phyloP scores from a whole-genome alignment of 2,113 vertebrate species.

The Sprattus sprattus region DNA sequence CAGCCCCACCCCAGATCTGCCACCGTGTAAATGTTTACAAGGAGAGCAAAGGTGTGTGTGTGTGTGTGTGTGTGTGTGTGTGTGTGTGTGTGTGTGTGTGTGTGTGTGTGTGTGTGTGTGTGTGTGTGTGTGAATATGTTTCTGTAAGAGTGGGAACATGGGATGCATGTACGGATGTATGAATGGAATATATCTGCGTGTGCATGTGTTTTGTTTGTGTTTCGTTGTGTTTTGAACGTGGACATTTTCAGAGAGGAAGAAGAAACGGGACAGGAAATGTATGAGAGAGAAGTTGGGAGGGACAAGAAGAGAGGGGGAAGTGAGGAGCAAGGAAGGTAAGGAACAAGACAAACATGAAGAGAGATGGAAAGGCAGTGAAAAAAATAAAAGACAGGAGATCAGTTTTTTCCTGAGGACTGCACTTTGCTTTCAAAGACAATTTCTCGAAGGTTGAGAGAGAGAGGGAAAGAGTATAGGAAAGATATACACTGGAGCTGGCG shows the following conservation, averaged over 20 bases:
- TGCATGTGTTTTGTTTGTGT: background rate
- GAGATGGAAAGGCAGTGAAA: background rate
- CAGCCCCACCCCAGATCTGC: constrained; percentile 55
- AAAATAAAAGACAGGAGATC: background rate
- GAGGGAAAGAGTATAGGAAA: background rate
- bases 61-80: background rate
- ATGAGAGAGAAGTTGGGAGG: background rate
- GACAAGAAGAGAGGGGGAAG: background rate
- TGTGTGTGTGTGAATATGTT: background rate
- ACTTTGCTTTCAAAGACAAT: background rate
- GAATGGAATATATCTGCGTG: background rate
- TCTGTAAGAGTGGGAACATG: background rate
- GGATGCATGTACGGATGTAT: background rate
- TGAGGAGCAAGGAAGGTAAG: background rate
- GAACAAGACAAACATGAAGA: constrained; percentile 38
- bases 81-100: background rate
- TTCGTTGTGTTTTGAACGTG: background rate
- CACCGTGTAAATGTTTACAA: background rate
- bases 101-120: background rate
- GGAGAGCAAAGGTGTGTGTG: constrained; percentile 4
- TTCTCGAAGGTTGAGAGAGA: background rate
- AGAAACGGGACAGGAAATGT: constrained; percentile 35
- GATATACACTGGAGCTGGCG: background rate
- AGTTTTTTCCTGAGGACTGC: background rate
- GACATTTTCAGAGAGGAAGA: constrained; percentile 8